Evolutionary conservation across 2,113 vertebrate species (phyloP).

Genomic region (Microtus ochrogaster): DNA sequence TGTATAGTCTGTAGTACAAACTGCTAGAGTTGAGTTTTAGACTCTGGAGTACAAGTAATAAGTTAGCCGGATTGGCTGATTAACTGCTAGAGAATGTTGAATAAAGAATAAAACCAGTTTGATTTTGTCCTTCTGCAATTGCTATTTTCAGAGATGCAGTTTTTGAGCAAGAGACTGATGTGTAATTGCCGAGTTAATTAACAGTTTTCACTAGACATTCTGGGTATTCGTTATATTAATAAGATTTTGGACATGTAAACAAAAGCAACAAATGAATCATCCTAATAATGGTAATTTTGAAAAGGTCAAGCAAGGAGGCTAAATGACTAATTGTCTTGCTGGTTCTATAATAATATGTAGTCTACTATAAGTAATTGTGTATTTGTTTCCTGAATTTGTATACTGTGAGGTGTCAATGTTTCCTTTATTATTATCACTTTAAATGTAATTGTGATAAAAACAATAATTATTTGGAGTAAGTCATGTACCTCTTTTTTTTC

Average conservation of each 20-base stretch:
- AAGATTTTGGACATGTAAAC: constrained; percentile 3
- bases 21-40: neutral
- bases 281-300: neutral
- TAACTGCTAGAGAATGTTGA: neutral
- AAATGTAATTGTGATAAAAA: neutral
- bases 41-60: neutral
- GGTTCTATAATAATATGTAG: constrained; percentile 11
- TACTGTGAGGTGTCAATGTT: neutral
- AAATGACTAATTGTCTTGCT: neutral
- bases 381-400: neutral
- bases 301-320: constrained; percentile 15
- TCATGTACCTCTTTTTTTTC: neutral
- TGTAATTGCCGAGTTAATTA: neutral
- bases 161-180: neutral
- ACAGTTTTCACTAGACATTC: neutral
- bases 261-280: constrained; percentile 38
- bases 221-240: neutral
- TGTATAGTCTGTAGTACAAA: neutral
- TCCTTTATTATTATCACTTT: neutral
- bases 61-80: neutral
- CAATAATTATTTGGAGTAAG: neutral
- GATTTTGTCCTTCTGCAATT: neutral
- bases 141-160: neutral
- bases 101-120: neutral
- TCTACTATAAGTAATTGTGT: neutral